Evolutionary conservation across 2,113 vertebrate genomes (phyloP), one percentile per base, ranked within the genome.

Genomic region (Myotis brandtii): DNA sequence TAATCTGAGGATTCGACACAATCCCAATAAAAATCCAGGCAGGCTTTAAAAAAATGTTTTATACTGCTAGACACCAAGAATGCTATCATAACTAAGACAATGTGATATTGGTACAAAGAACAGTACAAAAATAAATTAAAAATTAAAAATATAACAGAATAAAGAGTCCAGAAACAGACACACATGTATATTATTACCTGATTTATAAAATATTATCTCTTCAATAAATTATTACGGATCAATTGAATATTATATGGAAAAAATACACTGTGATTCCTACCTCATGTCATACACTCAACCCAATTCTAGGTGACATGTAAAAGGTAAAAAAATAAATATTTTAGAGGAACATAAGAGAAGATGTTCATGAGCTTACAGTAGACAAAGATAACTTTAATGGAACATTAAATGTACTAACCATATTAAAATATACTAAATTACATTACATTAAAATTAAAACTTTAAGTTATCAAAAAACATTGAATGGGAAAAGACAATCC

Each of bases 351-450:
- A 54, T 27, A 93, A 48, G 32, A 91, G 48, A 88, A 77, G 1
- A 90, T 69, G 25, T 87, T 83, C 76, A 92, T 89, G 75, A 83
- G 3, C 52, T 95, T 84, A 52, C n/a, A 76, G 72, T 43, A 48
- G n/a, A n/a, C 66, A 94, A 93, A 84, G 69, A 67, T 30, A 89
- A 56, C 48, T 90, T 94, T 40, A 77, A 62, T 73, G 62, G 56
- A 40, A 83, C 52, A 86, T 20, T 86, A 72, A 92, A 59, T 30
- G 40, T 9, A 86, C 23, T 40, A 88, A 43, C n/a, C 14, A 72
- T 93, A 86, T 73, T 64, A 90, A 90, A 70, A 86, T 77, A 86
- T 48, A 72, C 79, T 52, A 81, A 59, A 50, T 93, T 77, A 81
- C 3, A 64, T 18, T 48, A 66, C 64, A 66, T 32, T 32, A 66